Base-by-base conservation (phyloP, 2,888 invertebrate genomes). In the Galerucella calmariensis region DNA sequence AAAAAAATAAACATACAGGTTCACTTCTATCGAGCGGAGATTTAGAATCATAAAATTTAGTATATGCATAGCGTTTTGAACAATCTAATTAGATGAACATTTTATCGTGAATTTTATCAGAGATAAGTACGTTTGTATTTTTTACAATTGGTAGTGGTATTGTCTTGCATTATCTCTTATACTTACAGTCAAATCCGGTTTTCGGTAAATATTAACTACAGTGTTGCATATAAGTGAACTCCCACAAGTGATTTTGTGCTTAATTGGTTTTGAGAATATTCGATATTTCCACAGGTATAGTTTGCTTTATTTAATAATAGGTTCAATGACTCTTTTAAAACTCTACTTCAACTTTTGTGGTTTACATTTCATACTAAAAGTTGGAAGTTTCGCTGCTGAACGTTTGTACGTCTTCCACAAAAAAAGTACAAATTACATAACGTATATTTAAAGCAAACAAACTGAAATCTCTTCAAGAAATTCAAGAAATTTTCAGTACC, bases 81-180 rank as follows among this genome's bases (percentile, higher is more conserved):
- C 67, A 46, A 46, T 46, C 44, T 65, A 65, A 46, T 8, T 46
- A 16, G 41, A 35, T 16, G 10, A 41, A 41, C 12, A 41, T 9
- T 62, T 62, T 41, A 62, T 63, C n/a, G 14, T 16, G 1, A 44
- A 35, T 66, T 46, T 58, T 66, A 71, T 71, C 71, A 66, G 46
- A 35, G 71, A 71, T 66, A 71, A 58, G 58, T 71, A 58, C 51
- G 66, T 71, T 24, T 12, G 53, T 70, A 51, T 27, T 65, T 48
- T 62, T 41, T 70, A 63, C 35, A 48, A 62, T 61, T 69, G 61
- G 61, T 35, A n/a, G 61, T 61, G 11, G 14, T 11, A 35, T 65
- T 65, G 65, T 53, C 20, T 58, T 65, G 12, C 10, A 62, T 16
- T 20, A 53, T 51, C 62, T 62, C 62, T 35, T 46, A 24, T 27